Base-by-base conservation (phyloP, 2,113 vertebrate genomes). In the Bagarius yarrelli region DNA sequence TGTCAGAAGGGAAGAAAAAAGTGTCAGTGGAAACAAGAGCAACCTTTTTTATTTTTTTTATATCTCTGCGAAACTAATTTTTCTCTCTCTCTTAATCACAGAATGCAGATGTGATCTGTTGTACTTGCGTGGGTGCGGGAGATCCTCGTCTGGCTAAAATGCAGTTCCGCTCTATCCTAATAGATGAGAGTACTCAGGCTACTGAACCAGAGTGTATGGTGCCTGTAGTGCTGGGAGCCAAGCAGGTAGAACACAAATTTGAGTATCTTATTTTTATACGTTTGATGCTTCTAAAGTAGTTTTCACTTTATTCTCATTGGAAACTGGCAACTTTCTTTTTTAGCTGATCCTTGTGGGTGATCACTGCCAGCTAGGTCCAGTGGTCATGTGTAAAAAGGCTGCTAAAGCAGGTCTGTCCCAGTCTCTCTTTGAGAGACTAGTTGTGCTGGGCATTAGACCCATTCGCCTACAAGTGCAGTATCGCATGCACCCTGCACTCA, bases 121-220 rank as follows among this genome's bases (percentile, higher is more conserved):
- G 97, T 83, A 99, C 98, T 0, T 99, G 98, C 14, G 98, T 99
- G 44, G 98, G 98, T 0, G 97, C 98, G 0, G 98, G 98, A 0
- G 98, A 99, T 27, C 98, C 98, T 0, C 90, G 98, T 0, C 91
- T 99, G 16, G 97, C 98, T 59, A 99, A 98, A 87, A 99, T 99
- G 98, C 98, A 99, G 87, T 99, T 99, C 87, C 96, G 98, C 47
- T 99, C 98, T 89, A 99, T 99, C 83, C 89, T 99, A 52, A 99
- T 99, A 0, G 98, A 99, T 4, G 97, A 99, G 78, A 99, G 97
- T 91, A 99, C 98, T 0, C 97, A 99, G 91, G 98, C 98, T 82
- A 99, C 98, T 0, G 98, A 99, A 86, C 98, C 98, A 0, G 98
- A 99, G 88, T 99, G 98, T 84, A 99, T 99, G 97, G 98, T 99